These are phyloP conservation scores for Pristis pectinata DNA, from an alignment of 2,797 vertebrate species.

Conservation along the genomic window DNA sequence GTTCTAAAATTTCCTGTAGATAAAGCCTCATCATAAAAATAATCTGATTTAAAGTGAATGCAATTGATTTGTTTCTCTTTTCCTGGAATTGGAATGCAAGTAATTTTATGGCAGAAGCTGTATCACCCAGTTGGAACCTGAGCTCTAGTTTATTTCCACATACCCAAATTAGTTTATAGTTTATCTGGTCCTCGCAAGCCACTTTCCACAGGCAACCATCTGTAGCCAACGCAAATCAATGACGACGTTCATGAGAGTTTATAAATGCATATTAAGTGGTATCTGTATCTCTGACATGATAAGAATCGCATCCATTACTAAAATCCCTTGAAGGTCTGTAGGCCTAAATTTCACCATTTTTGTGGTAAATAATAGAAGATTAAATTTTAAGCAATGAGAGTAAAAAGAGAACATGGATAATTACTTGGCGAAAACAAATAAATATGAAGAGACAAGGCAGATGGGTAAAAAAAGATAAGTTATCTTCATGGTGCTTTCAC, in stretches of 20 bases:
- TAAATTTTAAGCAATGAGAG: neutral
- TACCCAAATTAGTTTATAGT: neutral
- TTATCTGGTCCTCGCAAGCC: neutral
- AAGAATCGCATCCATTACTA: neutral
- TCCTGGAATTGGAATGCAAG: neutral
- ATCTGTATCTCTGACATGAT: neutral
- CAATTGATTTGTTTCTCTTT: constrained; percentile 3
- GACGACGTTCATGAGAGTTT: neutral
- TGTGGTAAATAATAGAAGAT: neutral
- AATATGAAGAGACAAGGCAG: neutral
- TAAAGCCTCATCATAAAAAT: neutral
- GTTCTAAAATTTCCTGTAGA: neutral
- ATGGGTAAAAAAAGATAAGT: neutral
- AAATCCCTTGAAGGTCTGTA: neutral
- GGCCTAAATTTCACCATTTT: neutral
- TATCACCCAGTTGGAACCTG: neutral
- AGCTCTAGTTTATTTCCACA: neutral
- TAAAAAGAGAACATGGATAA: neutral
- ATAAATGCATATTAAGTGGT: neutral
- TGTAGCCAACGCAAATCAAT: constrained; percentile 1
- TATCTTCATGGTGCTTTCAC: neutral
- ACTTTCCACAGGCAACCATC: neutral
- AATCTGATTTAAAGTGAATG: constrained; percentile 12
- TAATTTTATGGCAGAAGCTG: neutral
- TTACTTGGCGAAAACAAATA: neutral